Percentiles rank a stretch among this genome's conserved stretches.
Conservation (phyloP, 2,888 invertebrate species). For the Cataglyphis livida region DNA sequence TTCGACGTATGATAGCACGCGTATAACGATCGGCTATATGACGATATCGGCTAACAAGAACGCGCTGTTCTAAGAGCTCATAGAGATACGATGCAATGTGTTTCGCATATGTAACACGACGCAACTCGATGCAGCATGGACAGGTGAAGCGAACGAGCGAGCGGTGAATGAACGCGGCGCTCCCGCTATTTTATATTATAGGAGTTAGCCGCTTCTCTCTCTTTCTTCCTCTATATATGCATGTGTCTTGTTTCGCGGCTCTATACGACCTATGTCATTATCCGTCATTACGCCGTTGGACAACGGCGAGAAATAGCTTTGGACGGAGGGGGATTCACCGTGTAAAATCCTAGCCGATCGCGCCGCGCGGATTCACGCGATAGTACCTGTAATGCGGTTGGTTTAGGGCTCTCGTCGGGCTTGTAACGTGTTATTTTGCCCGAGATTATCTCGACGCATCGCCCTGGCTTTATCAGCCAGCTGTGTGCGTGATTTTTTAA, state of each 20-base stretch:
- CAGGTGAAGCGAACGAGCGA: constrained; percentile 62
- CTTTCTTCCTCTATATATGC: no score
- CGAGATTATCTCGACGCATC: constrained; percentile 22
- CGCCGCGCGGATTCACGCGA: constrained; percentile 46
- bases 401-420: constrained; percentile 33
- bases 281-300: constrained; percentile 71
- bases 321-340: constrained; percentile 42
- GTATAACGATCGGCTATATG: not conserved
- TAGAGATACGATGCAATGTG: not conserved
- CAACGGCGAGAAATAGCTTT: constrained; percentile 70
- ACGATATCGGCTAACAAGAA: not conserved
- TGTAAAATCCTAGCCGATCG: constrained; percentile 61
- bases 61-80: constrained; percentile 1
- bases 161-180: constrained; percentile 68
- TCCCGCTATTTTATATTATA: constrained; percentile 68
- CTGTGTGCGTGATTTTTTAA: not conserved
- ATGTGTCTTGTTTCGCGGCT: constrained; percentile 3
- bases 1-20: not conserved
- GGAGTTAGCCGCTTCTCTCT: constrained; percentile 55
- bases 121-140: constrained; percentile 26
- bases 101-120: constrained; percentile 4
- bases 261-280: constrained; percentile 71
- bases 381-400: constrained; percentile 36
- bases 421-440: constrained; percentile 38
- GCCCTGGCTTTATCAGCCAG: constrained; percentile 20